Conservation (phyloP, 2,888 invertebrate species). For the Hirtodrosophila confusa region DNA sequence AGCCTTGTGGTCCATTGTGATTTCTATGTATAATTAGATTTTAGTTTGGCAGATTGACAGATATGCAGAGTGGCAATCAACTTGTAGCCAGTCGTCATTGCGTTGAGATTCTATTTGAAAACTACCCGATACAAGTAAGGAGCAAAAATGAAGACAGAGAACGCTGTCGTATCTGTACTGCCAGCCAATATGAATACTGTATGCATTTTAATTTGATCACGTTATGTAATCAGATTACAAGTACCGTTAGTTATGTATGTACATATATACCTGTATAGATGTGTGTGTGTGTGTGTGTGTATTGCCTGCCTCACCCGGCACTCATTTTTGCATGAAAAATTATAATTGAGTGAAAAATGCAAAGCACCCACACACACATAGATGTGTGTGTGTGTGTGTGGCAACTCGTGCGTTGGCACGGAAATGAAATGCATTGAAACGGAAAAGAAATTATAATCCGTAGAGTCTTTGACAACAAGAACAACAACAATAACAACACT, state of each 20-base stretch:
- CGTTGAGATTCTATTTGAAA: no score
- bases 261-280: no score
- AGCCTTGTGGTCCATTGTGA: no score
- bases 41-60: no score
- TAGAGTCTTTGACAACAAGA: conserved; percentile 41
- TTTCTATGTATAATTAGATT: no score
- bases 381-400: conserved; percentile 26
- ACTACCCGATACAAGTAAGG: no score
- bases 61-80: no score
- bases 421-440: conserved; percentile 78
- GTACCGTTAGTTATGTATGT: conserved; percentile 53
- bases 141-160: background rate
- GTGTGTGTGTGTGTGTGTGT: no score
- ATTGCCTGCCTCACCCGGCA: conserved; percentile 14
- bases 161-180: background rate
- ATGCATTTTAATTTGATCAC: conserved; percentile 77
- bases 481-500: conserved; percentile 28
- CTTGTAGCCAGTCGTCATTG: no score
- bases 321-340: conserved; percentile 65
- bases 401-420: conserved; percentile 52
- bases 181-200: conserved; percentile 43
- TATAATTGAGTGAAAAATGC: conserved; percentile 74
- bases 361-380: conserved; percentile 37
- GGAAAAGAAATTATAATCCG: conserved; percentile 79
- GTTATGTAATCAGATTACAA: conserved; percentile 70